Evolutionary conservation across 2,888 invertebrate genomes (phyloP), one percentile per base, ranked within the genome.

Genomic region (Prenolepis imparis): DNA sequence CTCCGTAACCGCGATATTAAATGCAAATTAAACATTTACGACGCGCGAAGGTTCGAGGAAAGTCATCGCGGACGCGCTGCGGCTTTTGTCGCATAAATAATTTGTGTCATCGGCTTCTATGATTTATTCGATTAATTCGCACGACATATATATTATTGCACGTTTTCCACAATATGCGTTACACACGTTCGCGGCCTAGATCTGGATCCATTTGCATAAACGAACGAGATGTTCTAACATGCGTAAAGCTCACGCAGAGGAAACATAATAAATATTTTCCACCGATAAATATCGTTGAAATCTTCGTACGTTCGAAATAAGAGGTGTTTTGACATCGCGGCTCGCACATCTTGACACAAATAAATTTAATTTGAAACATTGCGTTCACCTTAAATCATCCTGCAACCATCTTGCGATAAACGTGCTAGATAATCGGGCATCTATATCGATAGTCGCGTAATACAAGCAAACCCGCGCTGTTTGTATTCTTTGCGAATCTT

Each of bases 101-200:
- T 70, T 41, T 44, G 59, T 59, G 72, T 80, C 78, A 44, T 80
- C 78, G 32, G 36, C n/a, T n/a, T n/a, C 24, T 36, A 36, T 72
- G 78, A 80, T 80, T 80, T 80, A 72, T 52, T n/a, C 68, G 44
- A 32, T 32, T 70, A 70, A 78, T 80, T 61, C 36, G 12, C 28
- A 32, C 36, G 24, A 75, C 24, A 21, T 28, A 44, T 59, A 21
- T 21, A 59, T 78, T 21, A 68, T 41, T 11, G 39, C 66, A 39
- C 39, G 39, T 15, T n/a, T 41, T 39, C 9, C 59, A 12, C 41
- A 28, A 28, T 28, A 9, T 39, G 67, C 21, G 21, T 15, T 36
- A 6, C 32, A 8, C 44, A 41, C 21, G 28, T 44, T 52, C 52
- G 64, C 64, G n/a, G 12, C 15, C 39, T 39, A 21, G 64, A 64